These are phyloP conservation scores for Pelvicachromis taeniatus DNA, from an alignment of 2,113 vertebrate genomes.

Conservation along the genomic window DNA sequence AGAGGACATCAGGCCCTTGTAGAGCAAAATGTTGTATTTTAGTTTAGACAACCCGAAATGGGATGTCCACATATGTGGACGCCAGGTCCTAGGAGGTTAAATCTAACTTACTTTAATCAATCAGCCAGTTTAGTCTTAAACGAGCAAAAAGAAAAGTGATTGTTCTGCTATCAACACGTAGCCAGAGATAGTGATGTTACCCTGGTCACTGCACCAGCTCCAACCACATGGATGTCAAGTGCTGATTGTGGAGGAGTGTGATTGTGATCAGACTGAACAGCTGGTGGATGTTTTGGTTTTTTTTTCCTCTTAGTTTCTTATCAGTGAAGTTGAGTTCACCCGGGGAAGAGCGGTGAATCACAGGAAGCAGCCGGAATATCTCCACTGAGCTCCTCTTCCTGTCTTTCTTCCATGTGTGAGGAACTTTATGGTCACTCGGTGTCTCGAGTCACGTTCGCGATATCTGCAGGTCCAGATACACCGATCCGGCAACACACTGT, in stretches of 20 bases:
- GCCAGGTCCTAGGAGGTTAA: no score
- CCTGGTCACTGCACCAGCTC: background rate
- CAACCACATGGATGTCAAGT: background rate
- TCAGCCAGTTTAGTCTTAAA: background rate
- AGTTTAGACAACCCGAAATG: no score
- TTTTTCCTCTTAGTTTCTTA: background rate
- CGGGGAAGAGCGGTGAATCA: background rate
- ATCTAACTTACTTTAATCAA: background rate
- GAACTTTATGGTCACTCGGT: background rate
- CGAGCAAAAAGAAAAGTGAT: background rate
- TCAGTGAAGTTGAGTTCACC: background rate
- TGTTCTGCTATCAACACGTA: background rate
- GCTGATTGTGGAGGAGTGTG: background rate
- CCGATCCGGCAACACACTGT: background rate
- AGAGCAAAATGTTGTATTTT: no score
- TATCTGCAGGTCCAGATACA: background rate
- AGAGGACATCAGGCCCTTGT: no score
- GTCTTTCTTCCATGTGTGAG: background rate
- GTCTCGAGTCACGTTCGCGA: background rate
- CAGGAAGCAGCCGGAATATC: slow-evolving; percentile 7
- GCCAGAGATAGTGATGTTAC: background rate
- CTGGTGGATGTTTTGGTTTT: background rate
- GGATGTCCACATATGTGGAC: no score
- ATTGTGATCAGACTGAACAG: background rate
- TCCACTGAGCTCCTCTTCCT: slow-evolving; percentile 11